Evolutionary conservation across 2,797 vertebrate species (phyloP), one percentile per base, ranked within the genome.

Genomic region (Periparus ater): DNA sequence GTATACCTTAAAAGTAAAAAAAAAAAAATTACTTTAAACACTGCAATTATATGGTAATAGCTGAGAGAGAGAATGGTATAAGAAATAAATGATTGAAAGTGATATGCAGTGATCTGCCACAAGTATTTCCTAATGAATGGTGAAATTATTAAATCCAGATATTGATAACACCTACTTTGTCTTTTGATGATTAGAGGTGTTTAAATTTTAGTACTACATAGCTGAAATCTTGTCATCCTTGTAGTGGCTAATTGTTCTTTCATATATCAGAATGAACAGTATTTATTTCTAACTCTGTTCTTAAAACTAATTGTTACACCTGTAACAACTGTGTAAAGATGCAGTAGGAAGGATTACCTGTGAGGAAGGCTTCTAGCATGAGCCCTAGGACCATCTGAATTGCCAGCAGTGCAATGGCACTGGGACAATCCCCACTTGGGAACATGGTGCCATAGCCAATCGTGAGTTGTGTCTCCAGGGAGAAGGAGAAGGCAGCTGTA

Each of bases 391-490:
- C 98, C 99, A 99, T 99, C 98, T 99, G 99, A 94, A 99, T 98
- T 54, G 99, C 99, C 77, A 99, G 98, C 87, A 99, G 97, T 13
- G 98, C 99, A 30, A 99, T 99, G 72, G 99, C 99, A 65, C 99
- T 99, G 62, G 99, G 99, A 95, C 99, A 99, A 87, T 99, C 99
- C 62, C 99, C 99, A 14, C 99, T 99, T 78, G 99, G 99, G 95
- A 99, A 99, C 99, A 99, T 99, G 91, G 99, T 99, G 88, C 99
- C 99, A 0, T 99, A 99, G 72, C 99, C 99, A 27, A 99, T 99
- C n/a, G 99, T 99, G 95, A 99, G 98, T 96, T 99, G 99, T 1
- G 99, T 99, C 97, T 99, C 99, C 98, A 99, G 96, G 13, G 99
- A 99, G 95, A 99, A 99, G 47, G 99, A 99, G 96, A 99, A 99